phyloP scores from a whole-genome alignment of 2,888 invertebrate genomes.

The Lingula anatina region DNA sequence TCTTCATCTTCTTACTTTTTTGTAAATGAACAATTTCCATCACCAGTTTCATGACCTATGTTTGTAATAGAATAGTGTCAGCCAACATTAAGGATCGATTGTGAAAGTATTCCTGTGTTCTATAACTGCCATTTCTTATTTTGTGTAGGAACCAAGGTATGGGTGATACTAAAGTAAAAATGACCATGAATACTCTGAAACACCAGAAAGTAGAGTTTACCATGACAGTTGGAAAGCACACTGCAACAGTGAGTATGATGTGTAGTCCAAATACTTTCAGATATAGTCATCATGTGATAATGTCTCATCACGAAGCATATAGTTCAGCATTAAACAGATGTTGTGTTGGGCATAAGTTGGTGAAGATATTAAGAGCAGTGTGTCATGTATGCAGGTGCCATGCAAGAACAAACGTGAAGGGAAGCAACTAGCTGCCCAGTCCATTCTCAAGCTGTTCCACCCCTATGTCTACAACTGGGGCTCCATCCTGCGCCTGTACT shows the following conservation, averaged over 20 bases:
- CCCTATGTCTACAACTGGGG: slow-evolving; percentile 95
- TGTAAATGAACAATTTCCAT: not conserved
- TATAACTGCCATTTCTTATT: too few species aligned
- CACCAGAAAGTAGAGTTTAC: slow-evolving; percentile 90
- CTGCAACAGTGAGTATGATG: slow-evolving; percentile 58
- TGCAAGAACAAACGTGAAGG: slow-evolving; percentile 95
- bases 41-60: not conserved
- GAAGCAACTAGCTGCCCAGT: slow-evolving; percentile 92
- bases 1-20: too few species aligned
- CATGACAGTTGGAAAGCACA: slow-evolving; percentile 90
- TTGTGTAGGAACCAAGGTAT: slow-evolving; percentile 82
- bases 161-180: slow-evolving; percentile 80
- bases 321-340: not conserved
- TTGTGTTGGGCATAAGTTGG: not conserved
- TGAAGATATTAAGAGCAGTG: too few species aligned
- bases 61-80: not conserved
- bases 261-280: too few species aligned
- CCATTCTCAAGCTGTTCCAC: slow-evolving; percentile 71
- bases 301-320: not conserved
- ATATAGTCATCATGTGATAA: not conserved
- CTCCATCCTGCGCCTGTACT: slow-evolving; percentile 85
- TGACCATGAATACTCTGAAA: slow-evolving; percentile 78
- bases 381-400: slow-evolving; percentile 60
- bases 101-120: too few species aligned
- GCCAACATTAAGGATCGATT: not conserved